phyloP scores from a whole-genome alignment of 2,888 invertebrate genomes.

The Clistopyga incitator region DNA sequence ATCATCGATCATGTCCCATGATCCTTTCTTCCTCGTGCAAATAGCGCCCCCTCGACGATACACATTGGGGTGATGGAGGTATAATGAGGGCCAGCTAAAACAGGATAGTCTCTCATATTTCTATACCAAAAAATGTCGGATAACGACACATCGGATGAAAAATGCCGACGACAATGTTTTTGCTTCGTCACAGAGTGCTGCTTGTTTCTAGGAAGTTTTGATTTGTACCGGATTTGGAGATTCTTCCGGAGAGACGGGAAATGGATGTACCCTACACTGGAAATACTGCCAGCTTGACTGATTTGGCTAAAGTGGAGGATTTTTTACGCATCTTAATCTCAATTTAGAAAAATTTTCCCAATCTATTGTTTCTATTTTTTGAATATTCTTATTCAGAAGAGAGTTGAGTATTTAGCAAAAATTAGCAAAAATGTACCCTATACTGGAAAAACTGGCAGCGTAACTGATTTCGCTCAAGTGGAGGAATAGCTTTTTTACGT shows the following conservation, averaged over 20 bases:
- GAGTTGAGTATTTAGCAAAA: no score
- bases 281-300: background rate
- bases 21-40: slow-evolving; percentile 65
- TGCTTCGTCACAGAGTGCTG: background rate
- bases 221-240: no score
- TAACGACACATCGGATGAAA: background rate
- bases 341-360: no score
- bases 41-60: slow-evolving; percentile 49
- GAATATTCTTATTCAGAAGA: no score
- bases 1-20: slow-evolving; percentile 69
- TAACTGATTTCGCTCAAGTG: background rate
- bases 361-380: no score
- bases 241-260: no score
- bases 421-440: no score
- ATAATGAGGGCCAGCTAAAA: slow-evolving; percentile 17
- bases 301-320: background rate
- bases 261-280: no score
- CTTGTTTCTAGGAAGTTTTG: background rate
- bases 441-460: no score
- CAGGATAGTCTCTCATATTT: background rate
- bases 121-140: background rate
- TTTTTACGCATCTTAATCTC: no score
- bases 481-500: background rate
- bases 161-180: background rate
- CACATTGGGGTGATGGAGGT: background rate